Evolutionary conservation across 2,888 invertebrate genomes (phyloP).

Genomic region (Scaptomyza parva): DNA sequence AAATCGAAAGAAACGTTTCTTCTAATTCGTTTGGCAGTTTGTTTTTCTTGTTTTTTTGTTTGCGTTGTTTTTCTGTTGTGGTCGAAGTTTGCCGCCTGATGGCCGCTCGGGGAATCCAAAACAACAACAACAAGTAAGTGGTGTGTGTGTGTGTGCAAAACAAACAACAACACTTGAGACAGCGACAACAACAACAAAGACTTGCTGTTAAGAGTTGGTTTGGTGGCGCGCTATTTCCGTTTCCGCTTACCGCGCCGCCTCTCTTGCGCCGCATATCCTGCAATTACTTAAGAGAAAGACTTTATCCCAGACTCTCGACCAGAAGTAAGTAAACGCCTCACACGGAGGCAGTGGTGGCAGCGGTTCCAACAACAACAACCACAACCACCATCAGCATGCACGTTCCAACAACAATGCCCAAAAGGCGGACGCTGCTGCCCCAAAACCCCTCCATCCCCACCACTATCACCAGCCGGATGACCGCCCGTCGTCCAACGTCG

Average conservation of each 20-base stretch:
- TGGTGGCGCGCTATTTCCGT: constrained; percentile 56
- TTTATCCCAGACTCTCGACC: no score
- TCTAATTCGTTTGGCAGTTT: constrained; percentile 8
- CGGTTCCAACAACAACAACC: constrained; percentile 19
- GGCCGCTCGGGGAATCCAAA: constrained; percentile 48
- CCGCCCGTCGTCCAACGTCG: constrained; percentile 8
- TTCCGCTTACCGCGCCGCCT: constrained; percentile 39
- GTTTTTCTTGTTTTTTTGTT: constrained; percentile 47
- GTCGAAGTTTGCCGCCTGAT: constrained; percentile 39
- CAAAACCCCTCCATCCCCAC: not conserved
- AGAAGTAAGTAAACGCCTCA: constrained; percentile 10
- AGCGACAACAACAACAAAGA: constrained; percentile 5
- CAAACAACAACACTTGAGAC: constrained; percentile 18
- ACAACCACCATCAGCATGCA: constrained; percentile 32
- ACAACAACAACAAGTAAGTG: constrained; percentile 23
- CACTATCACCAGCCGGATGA: constrained; percentile 14
- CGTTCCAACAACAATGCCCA: constrained; percentile 16
- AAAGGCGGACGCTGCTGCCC: constrained; percentile 16
- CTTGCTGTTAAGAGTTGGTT: constrained; percentile 8
- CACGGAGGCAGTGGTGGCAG: constrained; percentile 24
- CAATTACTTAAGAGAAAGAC: constrained; percentile 43
- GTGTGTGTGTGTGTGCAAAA: constrained; percentile 8
- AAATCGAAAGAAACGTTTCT: constrained; percentile 10
- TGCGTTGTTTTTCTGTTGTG: constrained; percentile 41
- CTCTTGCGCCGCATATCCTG: constrained; percentile 38